Evolutionary conservation across 2,888 invertebrate genomes (phyloP).

Genomic region (Schrankia costaestrigalis): DNA sequence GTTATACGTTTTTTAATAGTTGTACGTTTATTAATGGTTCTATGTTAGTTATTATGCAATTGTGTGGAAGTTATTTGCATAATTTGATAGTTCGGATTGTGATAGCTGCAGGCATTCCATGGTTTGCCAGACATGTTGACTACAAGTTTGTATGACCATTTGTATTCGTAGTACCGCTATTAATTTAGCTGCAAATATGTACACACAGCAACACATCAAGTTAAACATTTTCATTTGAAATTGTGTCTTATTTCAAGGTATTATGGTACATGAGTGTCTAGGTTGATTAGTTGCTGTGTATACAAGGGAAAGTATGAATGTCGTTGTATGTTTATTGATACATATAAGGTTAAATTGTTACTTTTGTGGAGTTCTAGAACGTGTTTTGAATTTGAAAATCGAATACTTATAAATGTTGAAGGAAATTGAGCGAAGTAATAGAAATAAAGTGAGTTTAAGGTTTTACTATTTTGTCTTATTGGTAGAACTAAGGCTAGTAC

Average conservation of each 20-base stretch:
- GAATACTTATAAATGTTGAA: constrained; percentile 3
- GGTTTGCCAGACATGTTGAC: constrained; percentile 25
- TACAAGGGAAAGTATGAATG: constrained; percentile 27
- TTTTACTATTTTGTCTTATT: too few species aligned
- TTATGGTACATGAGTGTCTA: too few species aligned
- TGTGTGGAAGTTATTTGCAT: constrained; percentile 29
- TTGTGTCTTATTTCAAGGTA: too few species aligned
- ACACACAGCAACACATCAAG: too few species aligned
- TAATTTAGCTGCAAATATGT: too few species aligned
- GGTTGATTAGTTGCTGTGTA: too few species aligned
- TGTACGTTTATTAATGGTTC: constrained; percentile 23
- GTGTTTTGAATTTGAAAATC: constrained; percentile 1
- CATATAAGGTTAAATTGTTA: constrained; percentile 12
- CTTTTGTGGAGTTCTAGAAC: constrained; percentile 8
- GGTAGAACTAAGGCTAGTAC: too few species aligned
- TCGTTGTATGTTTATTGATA: constrained; percentile 16
- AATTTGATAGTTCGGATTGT: constrained; percentile 30
- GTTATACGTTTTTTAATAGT: too few species aligned
- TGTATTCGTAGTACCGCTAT: constrained; percentile 20
- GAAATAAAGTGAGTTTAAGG: too few species aligned
- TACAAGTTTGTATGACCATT: constrained; percentile 13
- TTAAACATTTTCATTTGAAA: too few species aligned
- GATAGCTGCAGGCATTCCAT: constrained; percentile 25
- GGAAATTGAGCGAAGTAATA: too few species aligned
- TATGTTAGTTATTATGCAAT: constrained; percentile 28